These are phyloP conservation scores for Gallinago undulata DNA, from an alignment of 2,113 vertebrate species.

Conservation along the genomic window DNA sequence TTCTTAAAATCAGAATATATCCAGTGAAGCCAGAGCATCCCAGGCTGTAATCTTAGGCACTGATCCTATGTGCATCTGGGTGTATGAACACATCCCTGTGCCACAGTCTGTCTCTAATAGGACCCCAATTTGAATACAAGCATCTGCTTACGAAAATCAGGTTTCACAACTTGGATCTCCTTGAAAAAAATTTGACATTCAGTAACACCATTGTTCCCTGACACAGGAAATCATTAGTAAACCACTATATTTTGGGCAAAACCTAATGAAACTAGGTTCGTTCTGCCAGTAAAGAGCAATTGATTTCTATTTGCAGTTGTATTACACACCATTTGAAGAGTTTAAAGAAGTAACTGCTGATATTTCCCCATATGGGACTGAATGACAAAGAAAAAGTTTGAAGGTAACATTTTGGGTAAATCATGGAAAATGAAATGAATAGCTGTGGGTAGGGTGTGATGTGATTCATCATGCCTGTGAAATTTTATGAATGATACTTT, in stretches of 20 bases:
- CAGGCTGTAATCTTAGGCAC: not conserved
- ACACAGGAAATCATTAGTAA: slow-evolving; percentile 10
- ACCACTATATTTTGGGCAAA: not conserved
- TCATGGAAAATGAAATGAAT: slow-evolving; percentile 16
- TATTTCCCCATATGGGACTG: not conserved
- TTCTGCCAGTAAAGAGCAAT: not conserved
- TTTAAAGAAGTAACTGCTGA: not conserved
- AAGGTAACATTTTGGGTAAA: not conserved
- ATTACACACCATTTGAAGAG: not conserved
- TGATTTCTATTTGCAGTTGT: not conserved
- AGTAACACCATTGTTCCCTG: not conserved
- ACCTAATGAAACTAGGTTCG: not conserved
- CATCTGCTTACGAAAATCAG: not conserved
- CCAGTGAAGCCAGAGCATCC: not conserved
- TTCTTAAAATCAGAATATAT: not conserved
- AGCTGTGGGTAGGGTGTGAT: slow-evolving; percentile 1
- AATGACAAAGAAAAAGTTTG: not conserved
- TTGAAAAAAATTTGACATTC: not conserved
- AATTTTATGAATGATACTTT: slow-evolving; percentile 4
- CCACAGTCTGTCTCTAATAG: not conserved
- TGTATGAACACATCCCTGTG: not conserved
- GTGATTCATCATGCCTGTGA: slow-evolving; percentile 1
- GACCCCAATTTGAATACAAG: not conserved
- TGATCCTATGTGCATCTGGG: not conserved
- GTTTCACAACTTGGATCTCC: not conserved